Evolutionary conservation across 2,113 vertebrate species (phyloP).

Genomic region (Bos indicus): DNA sequence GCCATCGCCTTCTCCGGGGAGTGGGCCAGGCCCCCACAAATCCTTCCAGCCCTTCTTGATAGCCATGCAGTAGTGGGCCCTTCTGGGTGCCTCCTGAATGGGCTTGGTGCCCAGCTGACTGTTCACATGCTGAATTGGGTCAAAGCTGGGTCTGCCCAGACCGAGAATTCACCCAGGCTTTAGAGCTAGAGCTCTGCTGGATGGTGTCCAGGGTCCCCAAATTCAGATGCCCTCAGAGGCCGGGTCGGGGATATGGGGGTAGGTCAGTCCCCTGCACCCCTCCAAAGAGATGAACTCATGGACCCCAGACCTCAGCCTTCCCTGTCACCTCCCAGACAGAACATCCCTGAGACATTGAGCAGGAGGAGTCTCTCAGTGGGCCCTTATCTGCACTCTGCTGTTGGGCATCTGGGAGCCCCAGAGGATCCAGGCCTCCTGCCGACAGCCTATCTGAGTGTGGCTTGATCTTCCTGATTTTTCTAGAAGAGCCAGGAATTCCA

Average conservation of each 20-base stretch:
- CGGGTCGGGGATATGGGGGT: background rate
- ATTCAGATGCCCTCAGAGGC: background rate
- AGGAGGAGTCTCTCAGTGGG: background rate
- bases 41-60: background rate
- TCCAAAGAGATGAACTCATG: background rate
- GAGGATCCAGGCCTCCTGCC: background rate
- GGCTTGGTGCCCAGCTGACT: background rate
- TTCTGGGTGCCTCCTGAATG: background rate
- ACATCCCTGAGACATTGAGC: accelerated
- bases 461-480: background rate
- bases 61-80: background rate
- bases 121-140: background rate
- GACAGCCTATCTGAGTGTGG: background rate
- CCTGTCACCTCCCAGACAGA: background rate
- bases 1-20: too few species aligned
- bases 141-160: background rate
- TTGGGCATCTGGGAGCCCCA: background rate
- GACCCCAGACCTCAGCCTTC: background rate
- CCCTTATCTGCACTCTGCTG: background rate
- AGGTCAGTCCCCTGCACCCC: background rate
- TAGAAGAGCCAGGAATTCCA: background rate
- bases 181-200: background rate
- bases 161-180: background rate
- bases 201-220: background rate
- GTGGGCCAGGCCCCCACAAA: background rate